Evolutionary conservation across 1,140 invertebrate genomes (phyloP), one percentile per base, ranked within the genome.

Genomic region (Brachionus asplanchnoidis): DNA sequence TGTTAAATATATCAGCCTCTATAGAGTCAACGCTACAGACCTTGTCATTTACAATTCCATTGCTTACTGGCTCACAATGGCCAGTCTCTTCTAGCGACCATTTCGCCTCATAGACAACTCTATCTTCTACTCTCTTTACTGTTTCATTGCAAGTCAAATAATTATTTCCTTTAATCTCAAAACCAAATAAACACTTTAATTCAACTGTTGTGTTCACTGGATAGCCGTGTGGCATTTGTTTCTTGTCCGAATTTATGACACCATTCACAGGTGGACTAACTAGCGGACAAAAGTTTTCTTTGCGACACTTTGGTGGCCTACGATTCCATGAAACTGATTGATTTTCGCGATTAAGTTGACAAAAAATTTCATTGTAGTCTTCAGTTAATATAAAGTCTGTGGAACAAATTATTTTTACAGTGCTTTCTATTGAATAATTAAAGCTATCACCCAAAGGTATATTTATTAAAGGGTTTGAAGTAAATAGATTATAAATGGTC

Each of bases 121-220:
- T 1, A 7, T 23, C 73, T 44, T 50, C n/a, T 14, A 77, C 2
- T 77, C 7, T 77, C 4, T 26, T 36, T 6, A 23, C n/a, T 17
- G 12, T 77, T 28, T 77, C 73, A 26, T 26, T 77, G 26, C 73
- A 77, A 5, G 20, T 77, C 11, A 77, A 50, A 28, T 9, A 46
- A 3, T 20, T 77, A 26, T 44, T 50, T 77, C 73, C 73, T 46
- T 77, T 77, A 26, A 77, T 26, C 12, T n/a, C 26, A 46, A 50
- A 77, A 26, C 73, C 73, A 50, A 50, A 46, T 17, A 26, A 50
- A 50, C 73, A 77, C 23, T 46, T 77, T 7, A 77, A 77, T 28
- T 77, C 73, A 26, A 77, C 14, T 50, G 73, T 77, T 11, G 73
- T 50, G 14, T 77, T 77, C 53, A 77, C 73, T 23, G 42, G 23